Base-by-base conservation (phyloP, 2,888 invertebrate species). In the Hesperia comma region DNA sequence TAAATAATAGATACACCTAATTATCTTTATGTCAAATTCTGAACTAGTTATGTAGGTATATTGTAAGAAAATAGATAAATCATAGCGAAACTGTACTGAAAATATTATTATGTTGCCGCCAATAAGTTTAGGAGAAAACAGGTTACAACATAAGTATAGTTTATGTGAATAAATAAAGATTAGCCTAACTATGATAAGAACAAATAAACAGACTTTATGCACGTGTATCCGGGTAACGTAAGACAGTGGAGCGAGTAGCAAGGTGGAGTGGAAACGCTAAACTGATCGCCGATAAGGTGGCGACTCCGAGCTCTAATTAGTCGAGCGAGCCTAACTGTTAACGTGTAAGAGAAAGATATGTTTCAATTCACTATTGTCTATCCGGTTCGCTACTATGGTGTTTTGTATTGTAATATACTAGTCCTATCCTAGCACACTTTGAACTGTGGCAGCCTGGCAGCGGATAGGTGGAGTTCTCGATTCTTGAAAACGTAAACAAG, bases 231-330 rank as follows among this genome's bases (percentile, higher is more conserved):
- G 7, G 49, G 49, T 17, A 33, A 41, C 55, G 68, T 73, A 68
- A 72, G 69, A 61, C 71, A 74, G 72, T 72, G 71, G 73, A 71
- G 73, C 72, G 74, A 79, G 60, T 60, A 46, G 61, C 55, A 55
- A 67, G 66, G 66, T 67, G 66, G 40, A 77, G 75, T 76, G 73
- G 77, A 74, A 79, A 77, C 74, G 74, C 74, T 73, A 67, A 73
- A 67, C 72, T 77, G 79, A 79, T 80, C 77, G 76, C 71, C 74
- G 79, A 76, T 78, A 76, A 78, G 76, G 75, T 74, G 73, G 70
- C 68, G 72, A 76, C 72, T 73, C 73, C 72, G 66, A 68, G 71
- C 72, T 73, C 75, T 79, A 81, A 80, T 81, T 80, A 81, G 78
- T 77, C 75, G 74, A 74, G 74, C 72, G 71, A 68, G 67, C 69